Conservation (phyloP, 2,888 invertebrate species). For the Diarsia brunnea region DNA sequence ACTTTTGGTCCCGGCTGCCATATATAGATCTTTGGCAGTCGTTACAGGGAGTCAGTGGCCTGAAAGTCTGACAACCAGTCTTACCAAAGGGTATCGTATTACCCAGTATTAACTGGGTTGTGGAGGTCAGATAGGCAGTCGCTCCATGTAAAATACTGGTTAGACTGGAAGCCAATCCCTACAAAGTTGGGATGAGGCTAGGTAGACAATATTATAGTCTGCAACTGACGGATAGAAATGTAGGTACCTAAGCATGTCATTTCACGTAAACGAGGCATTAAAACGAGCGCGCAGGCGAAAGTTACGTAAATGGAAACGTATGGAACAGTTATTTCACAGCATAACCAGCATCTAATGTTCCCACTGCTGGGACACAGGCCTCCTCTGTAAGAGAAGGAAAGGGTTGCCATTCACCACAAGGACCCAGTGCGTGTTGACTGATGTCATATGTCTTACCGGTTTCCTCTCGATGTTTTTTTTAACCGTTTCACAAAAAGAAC, state of each 20-base stretch:
- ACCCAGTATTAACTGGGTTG: too few species aligned
- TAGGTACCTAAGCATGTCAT: background rate
- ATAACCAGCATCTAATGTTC: background rate
- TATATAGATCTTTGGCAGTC: too few species aligned
- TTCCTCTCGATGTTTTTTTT: background rate
- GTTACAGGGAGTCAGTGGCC: too few species aligned
- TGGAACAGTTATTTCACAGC: background rate
- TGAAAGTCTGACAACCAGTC: too few species aligned
- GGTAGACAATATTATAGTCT: background rate
- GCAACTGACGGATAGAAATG: background rate
- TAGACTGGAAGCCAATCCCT: too few species aligned
- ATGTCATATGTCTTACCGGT: background rate
- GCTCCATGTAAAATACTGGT: too few species aligned
- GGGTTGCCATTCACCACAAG: background rate
- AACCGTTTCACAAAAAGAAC: background rate
- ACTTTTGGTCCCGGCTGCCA: too few species aligned
- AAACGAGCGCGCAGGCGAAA: background rate
- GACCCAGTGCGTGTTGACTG: background rate
- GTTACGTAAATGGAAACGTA: background rate
- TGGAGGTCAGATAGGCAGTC: too few species aligned
- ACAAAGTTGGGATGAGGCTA: background rate
- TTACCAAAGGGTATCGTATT: too few species aligned
- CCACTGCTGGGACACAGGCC: background rate
- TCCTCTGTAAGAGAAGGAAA: too few species aligned
- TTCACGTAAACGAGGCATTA: slow-evolving; percentile 4